phyloP scores from a whole-genome alignment of 92 coral and sea anemone species.

The Actinernus sp. region DNA sequence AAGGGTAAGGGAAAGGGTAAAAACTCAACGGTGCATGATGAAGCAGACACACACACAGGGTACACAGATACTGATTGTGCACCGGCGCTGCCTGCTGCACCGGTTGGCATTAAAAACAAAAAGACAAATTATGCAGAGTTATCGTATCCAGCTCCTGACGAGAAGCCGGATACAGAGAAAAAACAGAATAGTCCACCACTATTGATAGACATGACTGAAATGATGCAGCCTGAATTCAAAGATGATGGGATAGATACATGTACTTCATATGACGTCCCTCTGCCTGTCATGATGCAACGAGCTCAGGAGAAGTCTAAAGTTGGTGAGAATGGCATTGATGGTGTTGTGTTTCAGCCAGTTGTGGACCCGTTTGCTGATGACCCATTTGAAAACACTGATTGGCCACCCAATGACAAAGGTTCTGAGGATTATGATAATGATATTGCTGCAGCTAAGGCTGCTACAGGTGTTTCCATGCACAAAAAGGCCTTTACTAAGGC shows the following conservation, averaged over 20 bases:
- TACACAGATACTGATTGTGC: slow-evolving; percentile 64
- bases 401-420: slow-evolving; percentile 7
- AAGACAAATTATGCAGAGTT: slow-evolving; percentile 87
- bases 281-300: slow-evolving; percentile 58
- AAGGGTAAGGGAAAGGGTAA: slow-evolving; percentile 36
- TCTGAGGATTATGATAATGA: not conserved
- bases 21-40: slow-evolving; percentile 15
- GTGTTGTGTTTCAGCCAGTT: slow-evolving; percentile 28
- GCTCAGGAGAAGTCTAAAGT: slow-evolving; percentile 3
- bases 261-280: slow-evolving; percentile 81
- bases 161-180: slow-evolving; percentile 17
- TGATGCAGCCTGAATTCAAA: slow-evolving; percentile 34
- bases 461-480: not conserved
- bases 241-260: slow-evolving; percentile 30
- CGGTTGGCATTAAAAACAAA: slow-evolving; percentile 2
- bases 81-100: slow-evolving; percentile 6
- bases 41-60: slow-evolving; percentile 31
- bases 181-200: not conserved
- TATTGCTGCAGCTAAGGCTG: not conserved
- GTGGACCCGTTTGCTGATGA: slow-evolving; percentile 91
- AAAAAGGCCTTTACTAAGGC: slow-evolving; percentile 50
- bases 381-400: slow-evolving; percentile 62
- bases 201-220: slow-evolving; percentile 1
- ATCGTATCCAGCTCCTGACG: slow-evolving; percentile 70
- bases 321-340: slow-evolving; percentile 70